Percentiles rank a stretch among this genome's conserved stretches.
phyloP scores from a whole-genome alignment of 2,888 invertebrate genomes.

The Morpho deidamia region DNA sequence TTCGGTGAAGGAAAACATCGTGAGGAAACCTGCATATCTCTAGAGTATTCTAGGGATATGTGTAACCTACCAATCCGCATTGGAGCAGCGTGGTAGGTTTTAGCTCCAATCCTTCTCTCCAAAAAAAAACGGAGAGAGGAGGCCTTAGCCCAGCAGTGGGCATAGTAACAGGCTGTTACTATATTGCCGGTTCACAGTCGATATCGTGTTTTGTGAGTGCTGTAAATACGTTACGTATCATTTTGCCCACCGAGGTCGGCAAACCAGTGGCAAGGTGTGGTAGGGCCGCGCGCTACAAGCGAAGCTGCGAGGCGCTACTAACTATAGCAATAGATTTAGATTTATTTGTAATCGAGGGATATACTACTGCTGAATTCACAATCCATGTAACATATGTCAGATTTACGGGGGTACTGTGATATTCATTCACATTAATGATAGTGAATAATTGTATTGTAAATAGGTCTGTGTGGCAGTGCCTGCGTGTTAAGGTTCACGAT shows the following conservation, averaged over 20 bases:
- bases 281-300: background rate
- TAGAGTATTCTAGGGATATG: too few relatives aligned
- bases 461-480: constrained; percentile 23
- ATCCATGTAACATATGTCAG: constrained; percentile 34
- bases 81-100: too few relatives aligned
- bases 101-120: too few relatives aligned
- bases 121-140: too few relatives aligned
- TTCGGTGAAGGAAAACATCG: too few relatives aligned
- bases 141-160: too few relatives aligned
- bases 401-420: constrained; percentile 66
- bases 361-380: constrained; percentile 25
- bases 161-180: too few relatives aligned
- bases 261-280: constrained; percentile 13
- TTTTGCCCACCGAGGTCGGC: background rate
- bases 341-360: constrained; percentile 46
- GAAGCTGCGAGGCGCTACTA: constrained; percentile 24
- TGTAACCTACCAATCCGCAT: too few relatives aligned
- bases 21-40: too few relatives aligned
- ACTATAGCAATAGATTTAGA: constrained; percentile 50
- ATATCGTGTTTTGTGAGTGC: too few relatives aligned
- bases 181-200: too few relatives aligned
- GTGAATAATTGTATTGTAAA: constrained; percentile 34
- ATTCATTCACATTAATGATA: constrained; percentile 57
- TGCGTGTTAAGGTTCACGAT: constrained; percentile 1
- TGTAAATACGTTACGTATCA: background rate